Percentiles rank a stretch among this genome's conserved stretches.
phyloP scores from a whole-genome alignment of 2,797 vertebrate genomes.

The Ctenopoma kingsleyae region DNA sequence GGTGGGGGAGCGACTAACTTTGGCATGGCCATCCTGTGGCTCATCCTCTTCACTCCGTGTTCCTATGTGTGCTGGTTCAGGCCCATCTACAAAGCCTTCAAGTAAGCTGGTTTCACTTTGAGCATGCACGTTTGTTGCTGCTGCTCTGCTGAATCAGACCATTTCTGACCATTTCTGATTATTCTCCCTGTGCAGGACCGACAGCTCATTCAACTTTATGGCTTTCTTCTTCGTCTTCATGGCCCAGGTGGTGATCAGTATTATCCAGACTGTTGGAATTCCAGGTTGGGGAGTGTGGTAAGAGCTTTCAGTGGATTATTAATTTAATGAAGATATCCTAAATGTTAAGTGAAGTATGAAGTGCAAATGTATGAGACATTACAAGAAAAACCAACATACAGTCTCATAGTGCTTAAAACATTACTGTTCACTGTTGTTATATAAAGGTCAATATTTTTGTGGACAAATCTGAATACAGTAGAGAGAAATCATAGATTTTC shows the following conservation, averaged over 20 bases:
- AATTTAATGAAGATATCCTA: slow-evolving; percentile 6
- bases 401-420: not conserved
- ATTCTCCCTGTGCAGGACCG: slow-evolving; percentile 84
- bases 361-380: slow-evolving; percentile 1
- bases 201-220: slow-evolving; percentile 99
- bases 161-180: slow-evolving; percentile 2
- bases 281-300: slow-evolving; percentile 95
- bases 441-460: no score
- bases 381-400: not conserved
- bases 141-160: slow-evolving; percentile 2
- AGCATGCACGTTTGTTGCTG: not conserved
- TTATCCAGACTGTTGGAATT: slow-evolving; percentile 92
- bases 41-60: slow-evolving; percentile 95
- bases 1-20: slow-evolving; percentile 91
- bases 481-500: no score
- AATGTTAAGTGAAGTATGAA: not conserved
- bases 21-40: slow-evolving; percentile 95
- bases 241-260: slow-evolving; percentile 90
- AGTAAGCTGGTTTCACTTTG: slow-evolving; percentile 81
- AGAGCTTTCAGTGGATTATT: slow-evolving; percentile 61
- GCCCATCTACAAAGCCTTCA: slow-evolving; percentile 96
- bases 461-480: no score
- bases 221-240: slow-evolving; percentile 97
- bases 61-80: slow-evolving; percentile 97
- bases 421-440: no score